Conservation (phyloP, 1,140 invertebrate genomes). For the Drosophila subpulchrella region DNA sequence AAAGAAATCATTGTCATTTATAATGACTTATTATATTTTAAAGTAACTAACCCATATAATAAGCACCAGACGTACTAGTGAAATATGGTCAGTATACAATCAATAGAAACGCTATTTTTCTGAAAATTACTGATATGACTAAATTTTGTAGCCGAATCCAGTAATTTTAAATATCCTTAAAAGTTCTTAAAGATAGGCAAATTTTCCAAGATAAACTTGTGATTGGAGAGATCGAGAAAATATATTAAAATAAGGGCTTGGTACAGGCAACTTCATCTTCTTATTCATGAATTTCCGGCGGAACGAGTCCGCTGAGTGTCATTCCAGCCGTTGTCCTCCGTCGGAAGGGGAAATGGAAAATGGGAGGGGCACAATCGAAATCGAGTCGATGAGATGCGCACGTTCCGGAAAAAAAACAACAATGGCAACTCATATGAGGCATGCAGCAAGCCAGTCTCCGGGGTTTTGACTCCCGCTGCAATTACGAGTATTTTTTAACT, state of each 20-base stretch:
- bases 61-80: too few relatives aligned
- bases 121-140: too few relatives aligned
- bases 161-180: too few relatives aligned
- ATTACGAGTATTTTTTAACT: constrained; percentile 83
- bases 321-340: constrained; percentile 52
- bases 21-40: too few relatives aligned
- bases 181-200: background rate
- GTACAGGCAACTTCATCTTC: constrained; percentile 65
- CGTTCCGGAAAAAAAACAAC: constrained; percentile 54
- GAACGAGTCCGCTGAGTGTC: constrained; percentile 72
- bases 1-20: too few relatives aligned
- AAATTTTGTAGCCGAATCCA: too few relatives aligned
- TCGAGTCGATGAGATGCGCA: constrained; percentile 62
- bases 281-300: constrained; percentile 70
- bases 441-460: constrained; percentile 59
- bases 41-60: too few relatives aligned
- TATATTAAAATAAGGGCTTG: constrained; percentile 15
- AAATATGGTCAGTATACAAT: too few relatives aligned
- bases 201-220: constrained; percentile 5
- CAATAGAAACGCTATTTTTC: too few relatives aligned
- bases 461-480: constrained; percentile 67
- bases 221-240: constrained; percentile 1
- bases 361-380: constrained; percentile 45
- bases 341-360: constrained; percentile 8
- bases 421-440: constrained; percentile 73